Base-by-base conservation (phyloP, 2,888 invertebrate species). In the Sycophila texana region DNA sequence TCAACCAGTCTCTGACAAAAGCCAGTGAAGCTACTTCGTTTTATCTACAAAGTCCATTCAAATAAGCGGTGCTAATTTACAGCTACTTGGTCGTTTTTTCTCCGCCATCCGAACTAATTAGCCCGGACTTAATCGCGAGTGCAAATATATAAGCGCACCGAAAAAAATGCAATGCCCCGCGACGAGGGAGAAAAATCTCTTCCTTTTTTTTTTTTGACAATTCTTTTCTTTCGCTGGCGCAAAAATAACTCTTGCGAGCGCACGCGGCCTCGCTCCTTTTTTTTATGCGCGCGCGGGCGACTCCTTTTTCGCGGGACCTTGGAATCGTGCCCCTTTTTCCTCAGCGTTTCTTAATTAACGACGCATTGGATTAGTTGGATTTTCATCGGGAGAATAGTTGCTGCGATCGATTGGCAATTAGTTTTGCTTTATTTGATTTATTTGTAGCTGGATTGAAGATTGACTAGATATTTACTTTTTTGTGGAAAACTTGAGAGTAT, bases 231-330 rank as follows among this genome's bases (percentile, higher is more conserved):
- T 26, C 10, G 39, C 18, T 55, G 61, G 2, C 13, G 30, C 79
- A 66, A n/a, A 79, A 79, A 79, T 79, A 79, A 67, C 74, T 67
- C 67, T 65, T 77, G 65, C 30, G n/a, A 66, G 26, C 26, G 26
- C 26, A 30, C 67, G 30, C 66, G 77, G 67, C 77, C 77, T 75
- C 78, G 72, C 63, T 78, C 75, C 72, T 81, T 66, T 74, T 76
- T 55, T 57, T 53, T 20, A 12, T 55, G 71, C 61, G 68, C 68
- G 57, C 39, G 4, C 53, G 53, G 58, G n/a, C 66, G 60, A 20
- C 74, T 71, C 71, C 79, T 75, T 71, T 71, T 77, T 71, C n/a
- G 63, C 39, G 47, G 39, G 47, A 63, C 63, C 63, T 72, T 63
- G 63, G 53, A 4, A 16, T 13, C 57, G 14, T 49, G 67, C 18